phyloP scores from a whole-genome alignment of 2,113 vertebrate genomes.

The Dasyprocta punctata region DNA sequence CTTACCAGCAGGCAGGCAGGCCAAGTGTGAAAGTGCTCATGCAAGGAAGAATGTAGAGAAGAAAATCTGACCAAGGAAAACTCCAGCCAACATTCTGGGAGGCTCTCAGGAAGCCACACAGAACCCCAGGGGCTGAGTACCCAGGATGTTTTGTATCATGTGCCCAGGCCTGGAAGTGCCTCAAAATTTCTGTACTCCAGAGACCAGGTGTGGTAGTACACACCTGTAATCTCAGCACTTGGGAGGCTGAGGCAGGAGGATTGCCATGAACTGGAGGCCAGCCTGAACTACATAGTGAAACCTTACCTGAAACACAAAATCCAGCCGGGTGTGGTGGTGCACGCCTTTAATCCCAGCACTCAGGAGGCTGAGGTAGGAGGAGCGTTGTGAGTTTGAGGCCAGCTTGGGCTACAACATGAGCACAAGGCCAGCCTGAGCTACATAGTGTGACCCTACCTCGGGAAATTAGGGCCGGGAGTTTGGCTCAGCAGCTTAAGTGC shows the following conservation, averaged over 20 bases:
- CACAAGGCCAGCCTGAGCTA: too few species aligned
- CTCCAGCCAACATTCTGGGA: neutral
- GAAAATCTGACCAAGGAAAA: conserved; percentile 22
- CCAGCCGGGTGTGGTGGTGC: too few species aligned
- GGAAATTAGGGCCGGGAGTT: too few species aligned
- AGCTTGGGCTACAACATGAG: too few species aligned
- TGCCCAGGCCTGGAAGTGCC: neutral
- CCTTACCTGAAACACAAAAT: neutral
- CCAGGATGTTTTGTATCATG: neutral
- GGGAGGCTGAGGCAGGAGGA: neutral
- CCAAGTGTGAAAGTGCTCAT: neutral
- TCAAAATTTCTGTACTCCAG: conserved; percentile 11
- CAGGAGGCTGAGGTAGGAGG: too few species aligned
- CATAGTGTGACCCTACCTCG: too few species aligned
- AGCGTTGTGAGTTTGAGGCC: too few species aligned
- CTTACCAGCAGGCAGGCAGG: neutral
- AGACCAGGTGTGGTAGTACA: neutral
- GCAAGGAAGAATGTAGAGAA: neutral
- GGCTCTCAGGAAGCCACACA: neutral
- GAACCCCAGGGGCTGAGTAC: neutral
- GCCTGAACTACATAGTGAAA: neutral
- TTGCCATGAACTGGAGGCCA: neutral
- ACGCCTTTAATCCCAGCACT: too few species aligned
- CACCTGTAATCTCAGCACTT: neutral
- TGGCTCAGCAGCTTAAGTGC: too few species aligned